phyloP scores from a whole-genome alignment of 2,888 invertebrate species.

The Caenorhabditis auriculariae region DNA sequence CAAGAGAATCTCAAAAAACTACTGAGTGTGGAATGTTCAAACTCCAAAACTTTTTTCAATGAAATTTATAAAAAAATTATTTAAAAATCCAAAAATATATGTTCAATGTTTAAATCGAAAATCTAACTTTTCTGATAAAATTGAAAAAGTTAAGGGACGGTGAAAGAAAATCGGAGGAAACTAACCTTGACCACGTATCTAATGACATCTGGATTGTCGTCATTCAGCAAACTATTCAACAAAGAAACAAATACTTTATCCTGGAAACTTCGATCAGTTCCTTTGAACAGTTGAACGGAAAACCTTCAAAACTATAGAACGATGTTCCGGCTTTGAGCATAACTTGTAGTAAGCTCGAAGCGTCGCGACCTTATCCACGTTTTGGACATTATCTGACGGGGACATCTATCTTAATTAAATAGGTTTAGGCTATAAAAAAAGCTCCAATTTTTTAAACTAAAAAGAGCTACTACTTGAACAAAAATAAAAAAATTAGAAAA shows the following conservation, averaged over 20 bases:
- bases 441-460: too few species aligned
- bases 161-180: neutral
- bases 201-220: conserved; percentile 26
- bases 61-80: neutral
- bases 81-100: neutral
- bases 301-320: conserved; percentile 27
- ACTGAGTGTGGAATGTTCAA: neutral
- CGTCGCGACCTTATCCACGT: conserved; percentile 21
- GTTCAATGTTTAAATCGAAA: neutral
- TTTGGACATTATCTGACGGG: too few species aligned
- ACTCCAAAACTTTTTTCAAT: neutral
- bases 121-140: neutral
- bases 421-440: too few species aligned
- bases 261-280: conserved; percentile 9
- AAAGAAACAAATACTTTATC: conserved; percentile 29
- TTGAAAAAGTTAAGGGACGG: neutral
- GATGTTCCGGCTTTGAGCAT: conserved; percentile 30
- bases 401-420: too few species aligned
- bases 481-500: too few species aligned
- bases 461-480: too few species aligned
- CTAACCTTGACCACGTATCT: conserved; percentile 29
- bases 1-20: conserved; percentile 22
- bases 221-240: conserved; percentile 17
- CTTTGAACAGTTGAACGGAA: neutral
- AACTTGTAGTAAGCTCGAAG: conserved; percentile 35